A percentile compares a stretch with the other conserved stretches of the same genome.
Evolutionary conservation across 1,140 invertebrate species (phyloP).

Genomic region (Sipha flava): DNA sequence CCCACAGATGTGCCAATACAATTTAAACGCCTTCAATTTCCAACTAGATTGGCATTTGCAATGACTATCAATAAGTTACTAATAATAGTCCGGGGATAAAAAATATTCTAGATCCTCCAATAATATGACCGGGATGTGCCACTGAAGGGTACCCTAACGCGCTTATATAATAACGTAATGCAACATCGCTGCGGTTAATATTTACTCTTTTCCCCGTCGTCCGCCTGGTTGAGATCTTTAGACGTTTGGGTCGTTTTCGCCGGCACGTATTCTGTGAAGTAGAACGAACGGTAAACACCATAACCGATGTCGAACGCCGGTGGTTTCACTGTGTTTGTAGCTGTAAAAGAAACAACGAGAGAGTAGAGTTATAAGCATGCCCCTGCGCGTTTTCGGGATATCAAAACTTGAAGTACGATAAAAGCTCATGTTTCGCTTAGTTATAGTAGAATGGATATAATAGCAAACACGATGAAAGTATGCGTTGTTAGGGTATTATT

Average conservation of each 20-base stretch:
- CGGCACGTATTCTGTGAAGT: constrained; percentile 26
- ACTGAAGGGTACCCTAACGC: no score
- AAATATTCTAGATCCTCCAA: no score
- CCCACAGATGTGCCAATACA: no score
- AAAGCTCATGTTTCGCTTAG: no score
- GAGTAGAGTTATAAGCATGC: not conserved
- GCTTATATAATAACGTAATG: not conserved
- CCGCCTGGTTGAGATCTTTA: not conserved
- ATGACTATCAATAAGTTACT: no score
- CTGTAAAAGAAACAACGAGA: not conserved
- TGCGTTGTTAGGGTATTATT: no score
- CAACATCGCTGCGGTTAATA: no score
- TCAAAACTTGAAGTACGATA: constrained; percentile 8
- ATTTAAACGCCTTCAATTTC: no score
- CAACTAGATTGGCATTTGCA: no score
- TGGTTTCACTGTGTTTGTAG: constrained; percentile 28
- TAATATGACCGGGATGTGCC: no score
- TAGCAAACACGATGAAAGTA: no score
- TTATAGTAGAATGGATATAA: not conserved
- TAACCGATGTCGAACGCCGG: constrained; percentile 13
- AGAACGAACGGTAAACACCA: constrained; percentile 31
- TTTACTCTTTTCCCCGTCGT: not conserved
- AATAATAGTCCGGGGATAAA: no score
- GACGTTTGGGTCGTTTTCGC: not conserved
- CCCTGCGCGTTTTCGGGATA: not conserved